These are phyloP conservation scores for Drosophila bocqueti DNA, from an alignment of 1,140 invertebrate genomes.

Conservation along the genomic window DNA sequence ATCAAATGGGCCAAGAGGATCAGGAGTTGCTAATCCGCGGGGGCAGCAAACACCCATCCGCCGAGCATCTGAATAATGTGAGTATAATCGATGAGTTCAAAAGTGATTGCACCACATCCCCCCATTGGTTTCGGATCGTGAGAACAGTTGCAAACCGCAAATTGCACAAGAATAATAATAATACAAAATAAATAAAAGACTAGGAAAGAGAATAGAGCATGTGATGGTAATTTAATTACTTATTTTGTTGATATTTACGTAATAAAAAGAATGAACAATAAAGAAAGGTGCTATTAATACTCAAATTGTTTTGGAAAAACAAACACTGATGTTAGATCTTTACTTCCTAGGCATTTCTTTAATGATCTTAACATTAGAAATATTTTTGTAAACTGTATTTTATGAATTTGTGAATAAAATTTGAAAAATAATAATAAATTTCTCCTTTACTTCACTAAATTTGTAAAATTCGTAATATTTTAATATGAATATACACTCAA, in stretches of 20 bases:
- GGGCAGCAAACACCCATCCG: constrained; percentile 73
- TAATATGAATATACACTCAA: neutral
- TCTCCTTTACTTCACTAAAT: neutral
- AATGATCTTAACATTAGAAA: neutral
- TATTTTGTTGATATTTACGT: neutral
- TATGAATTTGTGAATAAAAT: neutral
- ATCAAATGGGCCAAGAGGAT: constrained; percentile 79
- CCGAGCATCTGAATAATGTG: constrained; percentile 75
- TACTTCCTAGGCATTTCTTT: neutral
- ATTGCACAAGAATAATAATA: constrained; percentile 22
- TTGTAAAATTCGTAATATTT: neutral
- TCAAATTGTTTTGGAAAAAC: neutral
- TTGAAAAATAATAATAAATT: neutral
- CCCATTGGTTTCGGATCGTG: constrained; percentile 47
- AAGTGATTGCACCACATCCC: constrained; percentile 20
- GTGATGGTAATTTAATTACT: neutral
- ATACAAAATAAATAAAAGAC: neutral
- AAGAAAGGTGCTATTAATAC: neutral
- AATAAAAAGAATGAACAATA: neutral
- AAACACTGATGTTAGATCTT: neutral
- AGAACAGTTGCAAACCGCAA: constrained; percentile 50
- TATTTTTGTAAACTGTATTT: neutral
- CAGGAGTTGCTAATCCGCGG: constrained; percentile 76
- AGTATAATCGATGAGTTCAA: constrained; percentile 33
- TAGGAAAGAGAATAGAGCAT: neutral